phyloP scores from a whole-genome alignment of 1,140 invertebrate species.

The Euura lappo region DNA sequence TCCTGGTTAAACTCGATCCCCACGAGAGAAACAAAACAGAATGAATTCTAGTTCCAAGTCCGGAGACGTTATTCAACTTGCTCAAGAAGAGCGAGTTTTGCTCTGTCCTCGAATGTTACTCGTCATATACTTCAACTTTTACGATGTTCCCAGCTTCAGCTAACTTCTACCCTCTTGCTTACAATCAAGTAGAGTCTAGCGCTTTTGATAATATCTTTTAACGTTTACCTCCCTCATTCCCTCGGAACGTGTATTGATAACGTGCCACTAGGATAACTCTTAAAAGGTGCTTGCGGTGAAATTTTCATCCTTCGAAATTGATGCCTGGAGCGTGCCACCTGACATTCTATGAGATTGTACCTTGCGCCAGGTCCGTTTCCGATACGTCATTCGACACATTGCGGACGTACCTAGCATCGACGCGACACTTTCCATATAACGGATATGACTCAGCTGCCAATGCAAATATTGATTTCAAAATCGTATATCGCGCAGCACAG shows the following conservation, averaged over 20 bases:
- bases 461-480: constrained; percentile 6
- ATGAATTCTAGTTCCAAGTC: too few relatives aligned
- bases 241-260: background rate
- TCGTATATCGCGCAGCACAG: background rate
- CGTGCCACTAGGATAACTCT: background rate
- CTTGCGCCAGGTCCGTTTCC: background rate
- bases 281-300: background rate
- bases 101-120: background rate
- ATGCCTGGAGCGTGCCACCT: background rate
- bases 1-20: too few relatives aligned
- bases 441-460: background rate
- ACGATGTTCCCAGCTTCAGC: background rate
- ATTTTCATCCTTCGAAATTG: background rate
- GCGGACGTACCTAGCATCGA: background rate
- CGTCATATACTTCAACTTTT: background rate
- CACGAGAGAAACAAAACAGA: too few relatives aligned
- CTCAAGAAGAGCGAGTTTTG: background rate
- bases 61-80: too few relatives aligned
- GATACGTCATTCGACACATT: background rate
- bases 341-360: background rate
- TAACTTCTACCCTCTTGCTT: background rate
- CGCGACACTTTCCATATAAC: background rate
- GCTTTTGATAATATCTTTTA: background rate
- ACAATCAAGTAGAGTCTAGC: background rate
- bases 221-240: background rate